Conservation (phyloP, 2,797 vertebrate genomes). For the Heteromormyrus szaboi region DNA sequence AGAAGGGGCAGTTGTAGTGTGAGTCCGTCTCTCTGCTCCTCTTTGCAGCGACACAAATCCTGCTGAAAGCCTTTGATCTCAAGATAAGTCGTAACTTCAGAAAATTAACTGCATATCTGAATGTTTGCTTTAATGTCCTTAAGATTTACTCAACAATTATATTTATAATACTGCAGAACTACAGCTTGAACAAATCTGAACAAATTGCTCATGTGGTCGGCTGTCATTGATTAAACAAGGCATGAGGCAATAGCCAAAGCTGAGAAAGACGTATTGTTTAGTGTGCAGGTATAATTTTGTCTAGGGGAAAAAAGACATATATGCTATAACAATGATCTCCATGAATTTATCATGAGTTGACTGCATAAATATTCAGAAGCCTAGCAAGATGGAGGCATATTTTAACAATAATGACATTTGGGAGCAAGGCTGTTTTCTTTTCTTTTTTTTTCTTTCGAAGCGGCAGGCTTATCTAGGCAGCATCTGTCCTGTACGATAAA, state of each 20-base stretch:
- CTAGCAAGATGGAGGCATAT: constrained; percentile 3
- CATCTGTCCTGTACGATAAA: not conserved
- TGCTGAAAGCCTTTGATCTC: constrained; percentile 32
- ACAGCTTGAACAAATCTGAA: not conserved
- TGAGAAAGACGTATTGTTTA: not conserved
- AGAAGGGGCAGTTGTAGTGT: constrained; percentile 29
- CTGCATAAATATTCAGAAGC: constrained; percentile 1
- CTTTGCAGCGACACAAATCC: constrained; percentile 25
- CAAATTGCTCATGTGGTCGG: not conserved
- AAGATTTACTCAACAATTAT: not conserved
- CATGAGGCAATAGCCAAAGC: not conserved
- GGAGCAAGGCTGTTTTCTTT: not conserved
- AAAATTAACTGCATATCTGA: not conserved
- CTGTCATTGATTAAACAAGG: not conserved
- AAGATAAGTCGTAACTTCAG: constrained; percentile 18
- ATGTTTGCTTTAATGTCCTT: not conserved
- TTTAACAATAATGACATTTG: constrained; percentile 8
- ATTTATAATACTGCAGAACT: not conserved
- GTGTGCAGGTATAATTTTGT: not conserved
- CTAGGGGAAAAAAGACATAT: not conserved
- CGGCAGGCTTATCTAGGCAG: not conserved
- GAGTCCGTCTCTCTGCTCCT: constrained; percentile 36
- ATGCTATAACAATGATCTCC: not conserved
- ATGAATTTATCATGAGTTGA: constrained; percentile 1
- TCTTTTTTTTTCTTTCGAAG: not conserved